Evolutionary conservation across 2,113 vertebrate genomes (phyloP).

Genomic region (Megaptera novaeangliae): DNA sequence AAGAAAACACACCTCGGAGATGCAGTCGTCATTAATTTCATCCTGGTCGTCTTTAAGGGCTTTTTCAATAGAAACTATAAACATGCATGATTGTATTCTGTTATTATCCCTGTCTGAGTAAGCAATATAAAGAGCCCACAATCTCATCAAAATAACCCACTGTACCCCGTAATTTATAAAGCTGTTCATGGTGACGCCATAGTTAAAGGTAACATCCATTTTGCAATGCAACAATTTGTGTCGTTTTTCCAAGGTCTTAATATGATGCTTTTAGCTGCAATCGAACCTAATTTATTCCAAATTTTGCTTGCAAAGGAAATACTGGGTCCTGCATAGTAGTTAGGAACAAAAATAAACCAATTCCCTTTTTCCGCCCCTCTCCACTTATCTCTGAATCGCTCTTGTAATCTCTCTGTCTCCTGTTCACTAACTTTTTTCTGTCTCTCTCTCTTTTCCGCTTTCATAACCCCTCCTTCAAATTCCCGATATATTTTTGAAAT

Average conservation of each 20-base stretch:
- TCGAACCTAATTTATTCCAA: conserved; percentile 60
- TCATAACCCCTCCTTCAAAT: not conserved
- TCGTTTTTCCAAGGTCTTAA: conserved; percentile 50
- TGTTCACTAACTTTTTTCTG: not conserved
- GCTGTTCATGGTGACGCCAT: conserved; percentile 36
- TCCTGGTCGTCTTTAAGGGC: not conserved
- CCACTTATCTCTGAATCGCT: not conserved
- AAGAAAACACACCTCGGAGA: not conserved
- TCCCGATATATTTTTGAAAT: not conserved
- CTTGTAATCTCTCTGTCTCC: not conserved
- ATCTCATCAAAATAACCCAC: conserved; percentile 60
- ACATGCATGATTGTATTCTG: conserved; percentile 25
- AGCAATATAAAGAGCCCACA: conserved; percentile 52
- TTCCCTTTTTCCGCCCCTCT: not conserved
- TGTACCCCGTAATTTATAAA: conserved; percentile 57
- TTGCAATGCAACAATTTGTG: conserved; percentile 24
- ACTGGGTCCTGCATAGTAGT: not conserved
- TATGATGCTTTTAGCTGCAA: conserved; percentile 36
- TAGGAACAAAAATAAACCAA: conserved; percentile 5
- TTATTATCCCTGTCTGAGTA: conserved; percentile 55
- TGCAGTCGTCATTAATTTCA: not conserved
- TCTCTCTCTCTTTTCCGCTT: not conserved
- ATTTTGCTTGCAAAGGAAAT: conserved; percentile 51
- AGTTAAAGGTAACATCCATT: conserved; percentile 56
- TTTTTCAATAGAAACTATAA: conserved; percentile 50